Evolutionary conservation across 2,113 vertebrate genomes (phyloP), one percentile per base, ranked within the genome.

Genomic region (Origma solitaria): DNA sequence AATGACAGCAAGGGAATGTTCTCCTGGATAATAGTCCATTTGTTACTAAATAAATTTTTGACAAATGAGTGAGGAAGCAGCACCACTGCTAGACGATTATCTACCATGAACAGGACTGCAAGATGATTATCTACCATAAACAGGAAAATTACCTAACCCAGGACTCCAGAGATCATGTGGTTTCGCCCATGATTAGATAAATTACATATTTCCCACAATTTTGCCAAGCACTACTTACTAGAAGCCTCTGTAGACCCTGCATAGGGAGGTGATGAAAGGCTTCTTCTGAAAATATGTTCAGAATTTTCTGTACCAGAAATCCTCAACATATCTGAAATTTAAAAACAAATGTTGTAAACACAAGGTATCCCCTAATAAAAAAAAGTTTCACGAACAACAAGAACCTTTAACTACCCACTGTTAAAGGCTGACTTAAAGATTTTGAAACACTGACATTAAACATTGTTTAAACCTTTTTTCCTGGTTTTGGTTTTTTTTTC

Each of bases 211-310:
- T 35, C 23, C 37, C 72, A n/a, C 35, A 25, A 6, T 66, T 88
- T 56, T 82, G 27, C 53, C 61, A 51, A 64, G 54, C 27, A 31
- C 27, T 37, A 54, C 97, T 96, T 86, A 99, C 99, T 98, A 76
- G 98, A 96, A 94, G 91, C 76, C 88, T 98, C 98, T 45, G 90
- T 10, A 4, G 98, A 98, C 8, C 92, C 97, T 37, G 98, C 97
- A 27, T 69, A 89, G 19, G 98, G 98, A 50, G 96, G 95, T 16
- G 96, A 89, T 23, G 97, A 97, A 56, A 97, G 96, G 58, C 98
- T 97, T 49, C 98, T 98, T 68, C 91, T 98, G 94, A 97, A 97
- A 85, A 96, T 73, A 15, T 80, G 82, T 27, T 97, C 86, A 3
- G 97, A 58, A 42, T 24, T 88, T 27, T 98, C 98, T 33, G 47